Percentiles rank a stretch among this genome's conserved stretches.
These are phyloP conservation scores for Spinibarbus caldwelli DNA, from an alignment of 2,797 vertebrate genomes.

Conservation along the genomic window DNA sequence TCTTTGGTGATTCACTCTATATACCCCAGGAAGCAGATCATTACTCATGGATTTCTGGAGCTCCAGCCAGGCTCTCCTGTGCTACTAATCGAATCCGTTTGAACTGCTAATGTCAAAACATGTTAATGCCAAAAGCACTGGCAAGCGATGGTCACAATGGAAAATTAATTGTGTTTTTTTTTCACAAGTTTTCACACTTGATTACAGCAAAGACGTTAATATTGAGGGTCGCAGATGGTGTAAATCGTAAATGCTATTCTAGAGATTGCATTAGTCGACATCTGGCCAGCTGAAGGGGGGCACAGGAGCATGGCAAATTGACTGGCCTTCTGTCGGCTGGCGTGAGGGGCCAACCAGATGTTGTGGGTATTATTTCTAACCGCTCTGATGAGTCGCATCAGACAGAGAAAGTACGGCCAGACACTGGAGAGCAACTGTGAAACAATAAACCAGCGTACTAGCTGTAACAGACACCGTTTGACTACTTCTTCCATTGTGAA, in stretches of 20 bases:
- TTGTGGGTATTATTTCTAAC: conserved; percentile 66
- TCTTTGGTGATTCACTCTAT: conserved; percentile 34
- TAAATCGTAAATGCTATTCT: conserved; percentile 67
- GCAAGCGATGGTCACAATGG: conserved; percentile 29
- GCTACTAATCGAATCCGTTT: conserved; percentile 50
- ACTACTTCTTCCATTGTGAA: background rate
- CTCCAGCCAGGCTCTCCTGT: conserved; percentile 38
- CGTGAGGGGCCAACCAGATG: conserved; percentile 73
- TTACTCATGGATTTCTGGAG: conserved; percentile 50
- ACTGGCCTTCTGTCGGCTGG: conserved; percentile 73
- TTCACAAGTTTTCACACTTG: conserved; percentile 14
- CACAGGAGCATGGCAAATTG: conserved; percentile 61
- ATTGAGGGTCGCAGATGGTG: conserved; percentile 67
- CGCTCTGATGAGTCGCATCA: conserved; percentile 54
- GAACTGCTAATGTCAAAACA: conserved; percentile 52
- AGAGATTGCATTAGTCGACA: conserved; percentile 73
- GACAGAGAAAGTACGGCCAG: conserved; percentile 50
- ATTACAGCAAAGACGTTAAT: conserved; percentile 42
- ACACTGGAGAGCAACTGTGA: conserved; percentile 43
- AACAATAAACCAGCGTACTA: conserved; percentile 4
- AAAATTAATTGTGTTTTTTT: conserved; percentile 46
- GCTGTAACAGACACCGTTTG: background rate
- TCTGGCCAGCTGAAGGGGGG: conserved; percentile 78
- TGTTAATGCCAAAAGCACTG: conserved; percentile 45
- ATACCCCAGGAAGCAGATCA: conserved; percentile 48